Base-by-base conservation (phyloP, 1,140 invertebrate genomes). In the Neodiprion lecontei region DNA sequence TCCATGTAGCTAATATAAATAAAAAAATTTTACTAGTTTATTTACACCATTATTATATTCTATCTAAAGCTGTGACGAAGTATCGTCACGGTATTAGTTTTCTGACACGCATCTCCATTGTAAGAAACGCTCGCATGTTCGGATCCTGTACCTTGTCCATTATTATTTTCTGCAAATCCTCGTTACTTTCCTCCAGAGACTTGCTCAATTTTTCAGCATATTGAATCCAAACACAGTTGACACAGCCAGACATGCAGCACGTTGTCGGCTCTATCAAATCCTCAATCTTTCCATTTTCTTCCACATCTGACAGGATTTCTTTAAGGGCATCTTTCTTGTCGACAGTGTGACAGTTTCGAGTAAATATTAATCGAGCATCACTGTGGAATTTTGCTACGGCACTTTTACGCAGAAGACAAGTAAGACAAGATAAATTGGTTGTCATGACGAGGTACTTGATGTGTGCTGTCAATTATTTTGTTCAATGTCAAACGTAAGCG, bases 231-330 rank as follows among this genome's bases (percentile, higher is more conserved):
- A 99, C 97, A 87, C 97, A 99, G 84, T 98, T 98, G 1, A 93
- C 89, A 90, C 97, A 99, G 1, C 97, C 97, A 5, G 95, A 96
- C 92, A 95, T 95, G 79, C 97, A 99, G 85, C 97, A 99, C 50
- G 90, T 94, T 2, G 93, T 95, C 1, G 96, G 96, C 77, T 91
- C 91, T 72, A 90, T 88, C 1, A 86, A 49, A 21, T 87, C 84
- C 0, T 86, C 81, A 17, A 17, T 61, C 9, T 61, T 17, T 61
- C 11, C 53, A 17, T 61, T 9, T 1, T 8, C 4, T 61, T 61
- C n/a, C 53, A 7, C 53, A 0, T 7, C 4, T 61, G 53, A 14
- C n/a, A 14, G 11, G n/a, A 12, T 17, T 14, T 61, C 53, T 14
- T 61, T 61, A 5, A 8, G 28, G 28, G 28, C 2, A 61, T 61